Evolutionary conservation across 92 coral and sea anemone species (phyloP), one percentile per base, ranked within the genome.

Genomic region (Parazoanthus atlanticus): DNA sequence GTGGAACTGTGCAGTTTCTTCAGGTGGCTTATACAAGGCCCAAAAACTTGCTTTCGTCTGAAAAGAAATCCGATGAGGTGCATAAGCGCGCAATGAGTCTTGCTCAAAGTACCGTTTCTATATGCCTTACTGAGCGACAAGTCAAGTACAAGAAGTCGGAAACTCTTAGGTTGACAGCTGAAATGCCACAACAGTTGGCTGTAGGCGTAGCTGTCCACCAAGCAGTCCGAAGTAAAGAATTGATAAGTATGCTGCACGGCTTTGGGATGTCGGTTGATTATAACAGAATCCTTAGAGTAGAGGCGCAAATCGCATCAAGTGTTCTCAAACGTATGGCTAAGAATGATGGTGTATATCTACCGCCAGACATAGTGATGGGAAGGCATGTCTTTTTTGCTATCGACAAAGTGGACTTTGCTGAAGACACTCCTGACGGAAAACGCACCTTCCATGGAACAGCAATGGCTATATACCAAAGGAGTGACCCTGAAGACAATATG

Each of bases 201-300:
- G 49, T 93, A 26, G 93, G 96, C 31, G 56, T 93, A 21, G 94
- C 92, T 82, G 91, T 89, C 26, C 93, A 89, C 90, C 93, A 93
- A 47, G 88, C 92, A 30, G 78, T 86, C 16, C 86, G 93, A 9
- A 93, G 92, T 73, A 91, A 93, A 69, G 91, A 86, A 74, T 10
- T 93, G 4, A 73, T 93, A 47, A 89, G 38, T 71, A 8, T 93
- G 28, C 66, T 93, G 8, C 93, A 58, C 66, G 96, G 92, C 2
- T 93, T 93, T 91, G 93, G 96, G 5, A 81, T 93, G 91, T 86
- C 91, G 11, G 92, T 91, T 11, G 96, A 93, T 10, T 93, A 93
- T 33, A 87, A 91, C 91, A 76, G 93, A 79, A 16, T 89, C 12
- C 31, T 93, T 8, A 91, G 96, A 86, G 88, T 91, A 28, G 93